phyloP scores from a whole-genome alignment of 2,888 invertebrate genomes.

The Andrena marginata region DNA sequence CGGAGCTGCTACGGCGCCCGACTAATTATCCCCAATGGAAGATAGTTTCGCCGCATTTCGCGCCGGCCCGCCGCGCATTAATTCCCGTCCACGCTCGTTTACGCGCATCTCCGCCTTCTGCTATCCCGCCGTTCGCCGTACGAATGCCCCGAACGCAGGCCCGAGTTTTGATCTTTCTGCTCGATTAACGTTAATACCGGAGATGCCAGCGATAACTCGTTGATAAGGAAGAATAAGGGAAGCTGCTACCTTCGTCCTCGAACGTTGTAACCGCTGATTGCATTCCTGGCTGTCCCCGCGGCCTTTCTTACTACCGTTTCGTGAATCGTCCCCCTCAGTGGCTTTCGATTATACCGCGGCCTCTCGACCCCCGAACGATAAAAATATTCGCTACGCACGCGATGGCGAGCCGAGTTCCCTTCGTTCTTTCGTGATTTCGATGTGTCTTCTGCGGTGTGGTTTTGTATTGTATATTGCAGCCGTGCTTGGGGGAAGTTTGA shows the following conservation, averaged over 20 bases:
- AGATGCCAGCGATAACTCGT: constrained; percentile 49
- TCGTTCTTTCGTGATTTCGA: not conserved
- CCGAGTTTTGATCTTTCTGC: constrained; percentile 38
- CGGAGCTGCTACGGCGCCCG: constrained; percentile 65
- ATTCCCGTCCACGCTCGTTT: constrained; percentile 67
- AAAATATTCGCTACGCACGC: not conserved
- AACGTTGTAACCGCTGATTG: not conserved
- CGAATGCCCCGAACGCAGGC: constrained; percentile 30
- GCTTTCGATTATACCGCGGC: constrained; percentile 22
- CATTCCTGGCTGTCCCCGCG: constrained; percentile 14
- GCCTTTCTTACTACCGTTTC: constrained; percentile 12
- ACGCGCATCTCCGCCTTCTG: constrained; percentile 65
- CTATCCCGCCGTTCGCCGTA: constrained; percentile 54
- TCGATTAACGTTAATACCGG: constrained; percentile 53
- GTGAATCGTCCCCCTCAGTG: not conserved
- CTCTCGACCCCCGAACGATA: not conserved
- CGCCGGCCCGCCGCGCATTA: constrained; percentile 66
- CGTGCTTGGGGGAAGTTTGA: not conserved
- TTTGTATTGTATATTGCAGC: not conserved
- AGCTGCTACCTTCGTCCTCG: not conserved
- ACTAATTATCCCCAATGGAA: constrained; percentile 71
- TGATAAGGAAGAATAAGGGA: constrained; percentile 39
- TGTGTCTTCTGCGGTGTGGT: not conserved
- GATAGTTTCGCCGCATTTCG: constrained; percentile 73
- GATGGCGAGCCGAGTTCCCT: not conserved